phyloP scores from a whole-genome alignment of 2,113 vertebrate species.

The Tinamus guttatus region DNA sequence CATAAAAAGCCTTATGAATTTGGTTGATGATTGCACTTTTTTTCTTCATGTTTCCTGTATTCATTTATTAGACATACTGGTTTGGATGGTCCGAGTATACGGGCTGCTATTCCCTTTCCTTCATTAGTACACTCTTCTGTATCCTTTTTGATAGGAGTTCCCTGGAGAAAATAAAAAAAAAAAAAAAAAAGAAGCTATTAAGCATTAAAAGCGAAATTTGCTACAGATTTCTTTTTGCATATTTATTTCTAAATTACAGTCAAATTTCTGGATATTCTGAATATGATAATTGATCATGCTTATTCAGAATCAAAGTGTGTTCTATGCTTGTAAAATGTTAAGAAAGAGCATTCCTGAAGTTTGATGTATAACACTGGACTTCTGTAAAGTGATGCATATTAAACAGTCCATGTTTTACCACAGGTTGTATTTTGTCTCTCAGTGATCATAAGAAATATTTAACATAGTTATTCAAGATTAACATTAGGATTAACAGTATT shows the following conservation, averaged over 20 bases:
- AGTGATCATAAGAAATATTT: background rate
- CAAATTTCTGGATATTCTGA: background rate
- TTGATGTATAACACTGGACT: background rate
- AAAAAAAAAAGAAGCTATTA: background rate
- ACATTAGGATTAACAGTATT: background rate
- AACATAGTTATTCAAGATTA: background rate
- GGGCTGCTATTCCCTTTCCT: slow-evolving; percentile 93
- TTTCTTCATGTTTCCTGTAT: background rate
- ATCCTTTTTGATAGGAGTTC: slow-evolving; percentile 91
- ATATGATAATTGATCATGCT: background rate
- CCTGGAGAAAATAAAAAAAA: slow-evolving; percentile 76
- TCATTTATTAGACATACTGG: slow-evolving; percentile 81
- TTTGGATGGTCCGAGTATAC: slow-evolving; percentile 94
- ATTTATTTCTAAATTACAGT: background rate
- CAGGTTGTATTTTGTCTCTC: background rate
- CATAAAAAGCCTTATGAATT: background rate
- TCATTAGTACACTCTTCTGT: slow-evolving; percentile 88
- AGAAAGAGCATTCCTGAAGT: background rate
- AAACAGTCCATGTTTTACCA: background rate
- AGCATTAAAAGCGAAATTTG: background rate
- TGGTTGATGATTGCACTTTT: background rate
- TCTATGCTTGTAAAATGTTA: background rate
- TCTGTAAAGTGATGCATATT: background rate
- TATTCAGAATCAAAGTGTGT: background rate
- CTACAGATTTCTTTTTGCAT: background rate